Base-by-base conservation (phyloP, 2,888 invertebrate species). In the Drosophila buzzatii region DNA sequence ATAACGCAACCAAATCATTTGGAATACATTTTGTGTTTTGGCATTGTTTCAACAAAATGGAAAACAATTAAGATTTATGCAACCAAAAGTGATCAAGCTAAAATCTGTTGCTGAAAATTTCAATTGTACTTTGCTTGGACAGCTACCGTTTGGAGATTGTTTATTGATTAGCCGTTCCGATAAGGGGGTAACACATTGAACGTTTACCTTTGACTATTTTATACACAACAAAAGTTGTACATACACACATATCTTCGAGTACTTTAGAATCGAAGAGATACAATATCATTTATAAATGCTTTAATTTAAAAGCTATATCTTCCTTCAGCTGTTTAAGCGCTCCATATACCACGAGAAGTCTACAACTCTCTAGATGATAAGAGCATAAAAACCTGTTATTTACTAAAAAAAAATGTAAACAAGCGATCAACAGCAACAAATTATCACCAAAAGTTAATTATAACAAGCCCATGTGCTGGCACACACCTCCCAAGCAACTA, bases 401-500 rank as follows among this genome's bases (percentile, higher is more conserved):
- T 16, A 70, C 49, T 51, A n/a, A 53, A 16, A 60, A 60, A 64
- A 64, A 42, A 33, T 47, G 44, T 55, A 51, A 67, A 56, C 49
- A 64, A 52, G 33, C 52, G 4, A 41, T 12, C 61, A 73, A 81
- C 59, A 80, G 47, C 65, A 59, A 79, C 35, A 66, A 62, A 78
- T 84, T 79, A 82, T 84, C 87, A 71, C 65, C 53, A 57, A 73
- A 78, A 33, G 33, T 16, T 39, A 33, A 45, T 20, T 57, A 44
- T 68, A 58, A 66, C 57, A 23, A 53, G 53, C 35, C 10, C 35
- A n/a, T 60, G 16, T 51, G 44, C 18, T 16, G n/a, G 51, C 66
- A 81, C 81, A 81, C 85, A 82, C 79, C 79, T 76, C 79, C 80
- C 69, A 84, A 75, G 60, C 20, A 49, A 70, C 66, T 79, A 68